Evolutionary conservation across 2,888 invertebrate species (phyloP), one percentile per base, ranked within the genome.

Genomic region (Emmelina monodactyla): DNA sequence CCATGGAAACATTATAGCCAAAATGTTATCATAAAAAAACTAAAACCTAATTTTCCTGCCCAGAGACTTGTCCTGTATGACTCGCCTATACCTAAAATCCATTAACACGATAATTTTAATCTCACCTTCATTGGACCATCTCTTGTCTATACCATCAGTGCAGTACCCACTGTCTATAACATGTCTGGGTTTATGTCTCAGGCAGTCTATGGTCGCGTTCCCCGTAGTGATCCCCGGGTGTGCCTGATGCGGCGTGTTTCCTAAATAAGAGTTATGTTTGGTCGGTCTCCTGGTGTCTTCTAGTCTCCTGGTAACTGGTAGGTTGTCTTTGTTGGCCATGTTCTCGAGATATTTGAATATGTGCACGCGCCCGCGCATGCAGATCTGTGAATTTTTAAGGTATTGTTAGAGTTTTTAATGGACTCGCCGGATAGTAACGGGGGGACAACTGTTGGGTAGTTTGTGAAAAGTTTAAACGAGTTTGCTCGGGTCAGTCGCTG

Each of bases 331-430:
- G 57, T 86, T 85, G 32, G 94, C 92, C 78, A 93, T 91, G 57
- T 89, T 89, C 66, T 95, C 94, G 49, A 97, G 82, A 76, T 91
- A 95, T 69, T 96, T 96, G 82, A 95, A 95, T 53, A 97, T 92
- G 71, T 97, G 96, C 58, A 94, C 92, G 58, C 93, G 86, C 50
- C 97, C 96, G 65, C 94, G 87, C 73, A 89, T 89, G 78, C 95
- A 96, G 49, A 93, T 81, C 92, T 93, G 69, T 4, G 79, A 59
- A 34, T 30, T 11, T 15, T 3, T 6, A 15, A 37, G 16, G n/a
- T 10, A 12, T 1, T n/a, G n/a, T n/a, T n/a, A n/a, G n/a, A n/a
- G n/a, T n/a, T n/a, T n/a, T n/a, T n/a, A n/a, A n/a, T n/a, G n/a
- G n/a, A n/a, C n/a, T n/a, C n/a, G n/a, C n/a, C n/a, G n/a, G n/a